Base-by-base conservation (phyloP, 2,888 invertebrate genomes). In the Epistrophella euchroma region DNA sequence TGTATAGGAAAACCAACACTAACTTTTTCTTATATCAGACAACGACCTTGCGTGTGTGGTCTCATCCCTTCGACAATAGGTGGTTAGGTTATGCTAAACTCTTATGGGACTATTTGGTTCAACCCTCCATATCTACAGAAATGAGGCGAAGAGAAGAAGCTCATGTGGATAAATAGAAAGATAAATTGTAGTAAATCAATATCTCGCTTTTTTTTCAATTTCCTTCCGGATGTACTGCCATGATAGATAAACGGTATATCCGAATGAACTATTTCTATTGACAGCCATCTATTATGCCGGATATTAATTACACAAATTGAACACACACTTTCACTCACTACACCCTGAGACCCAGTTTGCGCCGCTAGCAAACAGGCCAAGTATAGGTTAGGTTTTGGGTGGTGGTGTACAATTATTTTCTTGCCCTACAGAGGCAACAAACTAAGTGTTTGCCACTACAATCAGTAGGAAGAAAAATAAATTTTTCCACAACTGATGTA, bases 271-370 rank as follows among this genome's bases (percentile, higher is more conserved):
- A 58, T 76, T 68, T 71, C 79, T 84, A 80, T 84, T 75, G 79
- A 66, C 80, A 80, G 50, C 43, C 56, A 66, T 80, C 50, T 37
- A 64, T 84, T 70, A 74, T 56, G 83, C 88, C 89, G 89, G 90
- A 89, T 90, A 89, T 90, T 89, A 90, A 89, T 90, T 89, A 88
- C 88, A 88, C 79, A 85, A 88, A 89, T 89, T 89, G 88, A 45
- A 72, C n/a, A 68, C 28, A 35, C 47, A 74, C 74, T 87, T 78
- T 78, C 75, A 70, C 86, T 58, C 58, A 37, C 58, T 37, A 22
- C 37, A 22, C 37, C 22, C 50, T 56, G 62, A 71, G 60, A 43
- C 37, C 43, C 10, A 40, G 45, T 62, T 62, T 25, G 15, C 43
- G 15, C 28, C 13, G 7, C 35, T 4, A 17, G 17, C 58, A 37